A percentile compares a stretch with the other conserved stretches of the same genome.
phyloP scores from a whole-genome alignment of 2,888 invertebrate genomes.

The Gymnosoma rotundatum region DNA sequence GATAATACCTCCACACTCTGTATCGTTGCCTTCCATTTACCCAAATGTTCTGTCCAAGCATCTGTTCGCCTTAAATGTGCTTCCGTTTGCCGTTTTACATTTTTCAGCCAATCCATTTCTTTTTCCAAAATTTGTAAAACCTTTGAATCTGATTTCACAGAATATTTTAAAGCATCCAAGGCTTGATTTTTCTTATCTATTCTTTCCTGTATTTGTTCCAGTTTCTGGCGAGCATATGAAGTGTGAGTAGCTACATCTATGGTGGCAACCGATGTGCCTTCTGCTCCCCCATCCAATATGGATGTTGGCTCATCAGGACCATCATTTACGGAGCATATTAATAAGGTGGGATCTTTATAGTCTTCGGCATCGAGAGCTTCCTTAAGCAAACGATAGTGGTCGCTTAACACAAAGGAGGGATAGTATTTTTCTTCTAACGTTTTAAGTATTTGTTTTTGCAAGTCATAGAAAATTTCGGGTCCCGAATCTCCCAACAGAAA shows the following conservation, averaged over 20 bases:
- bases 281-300: constrained; percentile 74
- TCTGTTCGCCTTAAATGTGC: constrained; percentile 93
- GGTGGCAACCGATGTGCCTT: constrained; percentile 71
- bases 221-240: constrained; percentile 90
- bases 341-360: constrained; percentile 81
- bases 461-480: constrained; percentile 93
- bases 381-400: constrained; percentile 88
- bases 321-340: constrained; percentile 76
- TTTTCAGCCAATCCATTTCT: constrained; percentile 92
- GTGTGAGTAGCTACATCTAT: constrained; percentile 91
- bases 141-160: constrained; percentile 91
- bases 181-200: constrained; percentile 92
- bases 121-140: constrained; percentile 90
- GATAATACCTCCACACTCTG: constrained; percentile 88
- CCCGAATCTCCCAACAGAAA: constrained; percentile 94
- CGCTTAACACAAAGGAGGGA: constrained; percentile 93
- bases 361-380: constrained; percentile 81
- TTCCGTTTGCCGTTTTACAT: constrained; percentile 91
- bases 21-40: constrained; percentile 93
- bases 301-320: constrained; percentile 75
- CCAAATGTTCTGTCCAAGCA: constrained; percentile 94
- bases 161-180: constrained; percentile 90
- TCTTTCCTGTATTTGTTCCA: constrained; percentile 92
- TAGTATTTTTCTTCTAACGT: constrained; percentile 94
- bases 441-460: constrained; percentile 90